Percentiles rank a stretch among this genome's conserved stretches.
phyloP scores from a whole-genome alignment of 2,113 vertebrate species.

The Lophura nycthemera region DNA sequence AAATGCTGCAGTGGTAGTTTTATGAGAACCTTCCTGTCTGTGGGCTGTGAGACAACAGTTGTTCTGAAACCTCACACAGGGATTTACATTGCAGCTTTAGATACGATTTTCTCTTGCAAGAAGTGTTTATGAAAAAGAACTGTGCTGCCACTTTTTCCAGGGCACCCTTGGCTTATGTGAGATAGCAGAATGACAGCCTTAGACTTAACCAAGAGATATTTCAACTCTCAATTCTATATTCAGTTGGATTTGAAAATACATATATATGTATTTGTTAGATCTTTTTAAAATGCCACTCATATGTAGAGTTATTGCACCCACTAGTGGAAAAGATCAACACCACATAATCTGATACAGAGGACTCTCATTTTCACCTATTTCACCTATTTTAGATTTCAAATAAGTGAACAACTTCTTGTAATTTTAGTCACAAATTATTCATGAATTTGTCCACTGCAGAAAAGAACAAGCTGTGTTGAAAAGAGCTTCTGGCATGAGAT shows the following conservation, averaged over 20 bases:
- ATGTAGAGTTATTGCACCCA: neutral
- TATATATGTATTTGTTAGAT: neutral
- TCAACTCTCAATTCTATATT: neutral
- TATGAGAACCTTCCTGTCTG: neutral
- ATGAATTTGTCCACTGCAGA: neutral
- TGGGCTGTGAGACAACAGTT: neutral
- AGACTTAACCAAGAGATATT: neutral
- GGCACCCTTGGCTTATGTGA: neutral
- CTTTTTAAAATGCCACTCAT: neutral
- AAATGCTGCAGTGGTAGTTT: neutral
- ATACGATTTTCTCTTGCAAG: neutral
- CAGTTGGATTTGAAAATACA: neutral
- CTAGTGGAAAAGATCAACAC: constrained; percentile 49
- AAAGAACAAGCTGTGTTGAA: neutral
- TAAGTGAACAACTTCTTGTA: neutral
- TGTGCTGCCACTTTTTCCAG: neutral
- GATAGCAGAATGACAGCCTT: neutral
- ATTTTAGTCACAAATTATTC: neutral
- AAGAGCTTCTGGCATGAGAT: neutral
- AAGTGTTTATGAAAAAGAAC: neutral
- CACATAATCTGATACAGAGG: neutral
- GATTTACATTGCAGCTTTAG: neutral
- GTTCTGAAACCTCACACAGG: neutral
- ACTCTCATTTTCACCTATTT: neutral
- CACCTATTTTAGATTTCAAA: neutral